Conservation (phyloP, 92 coral and sea anemone genomes). For the Bergia puertoricense region DNA sequence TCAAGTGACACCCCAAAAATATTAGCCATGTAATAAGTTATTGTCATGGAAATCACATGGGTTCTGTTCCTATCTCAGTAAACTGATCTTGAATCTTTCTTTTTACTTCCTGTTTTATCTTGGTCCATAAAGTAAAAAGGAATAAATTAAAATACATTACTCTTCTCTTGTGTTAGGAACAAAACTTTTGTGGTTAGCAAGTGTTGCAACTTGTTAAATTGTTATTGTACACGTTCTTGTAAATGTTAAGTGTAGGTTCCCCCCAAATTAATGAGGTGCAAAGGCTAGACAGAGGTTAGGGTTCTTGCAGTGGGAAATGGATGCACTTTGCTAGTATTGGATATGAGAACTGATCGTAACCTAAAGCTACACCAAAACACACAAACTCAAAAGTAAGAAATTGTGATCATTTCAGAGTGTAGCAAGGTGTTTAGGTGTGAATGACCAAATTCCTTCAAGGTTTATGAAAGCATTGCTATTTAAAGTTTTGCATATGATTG, state of each 20-base stretch:
- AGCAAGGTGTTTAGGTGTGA: neutral
- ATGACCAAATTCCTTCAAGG: neutral
- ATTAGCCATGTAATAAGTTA: neutral
- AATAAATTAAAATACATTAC: neutral
- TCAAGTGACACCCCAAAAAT: neutral
- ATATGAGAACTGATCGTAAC: neutral
- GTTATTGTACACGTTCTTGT: neutral
- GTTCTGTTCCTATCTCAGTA: neutral
- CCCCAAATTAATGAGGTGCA: neutral
- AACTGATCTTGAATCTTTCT: neutral
- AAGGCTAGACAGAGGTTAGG: neutral
- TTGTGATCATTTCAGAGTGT: neutral
- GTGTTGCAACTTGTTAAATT: neutral
- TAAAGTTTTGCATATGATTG: neutral
- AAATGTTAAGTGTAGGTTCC: slow-evolving; percentile 6
- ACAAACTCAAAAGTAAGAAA: neutral
- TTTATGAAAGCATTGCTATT: neutral
- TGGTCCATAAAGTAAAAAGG: neutral
- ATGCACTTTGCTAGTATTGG: neutral
- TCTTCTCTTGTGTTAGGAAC: neutral
- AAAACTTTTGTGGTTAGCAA: neutral
- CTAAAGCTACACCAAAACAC: neutral
- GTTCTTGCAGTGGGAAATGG: neutral
- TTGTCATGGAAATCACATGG: neutral
- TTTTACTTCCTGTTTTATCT: neutral